A percentile compares a stretch with the other conserved stretches of the same genome.
Conservation (phyloP, 2,797 vertebrate species). For the Gallinago stenura region DNA sequence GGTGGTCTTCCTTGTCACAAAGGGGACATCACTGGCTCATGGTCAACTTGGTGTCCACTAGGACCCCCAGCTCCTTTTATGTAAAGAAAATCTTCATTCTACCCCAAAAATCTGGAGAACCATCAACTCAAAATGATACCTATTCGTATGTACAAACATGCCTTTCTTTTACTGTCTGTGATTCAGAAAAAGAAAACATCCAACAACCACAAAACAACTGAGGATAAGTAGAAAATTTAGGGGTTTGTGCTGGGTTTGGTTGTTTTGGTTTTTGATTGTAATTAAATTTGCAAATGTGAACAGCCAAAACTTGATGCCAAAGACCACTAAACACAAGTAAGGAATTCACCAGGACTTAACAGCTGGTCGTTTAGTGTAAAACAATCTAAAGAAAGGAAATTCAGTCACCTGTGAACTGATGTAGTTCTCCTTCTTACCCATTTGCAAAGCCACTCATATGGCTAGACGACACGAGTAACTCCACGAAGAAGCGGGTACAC, state of each 20-base stretch:
- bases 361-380: not conserved
- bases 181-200: not conserved
- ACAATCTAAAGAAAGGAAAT: not conserved
- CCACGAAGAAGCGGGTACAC: not conserved
- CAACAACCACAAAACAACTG: not conserved
- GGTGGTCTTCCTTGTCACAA: not conserved
- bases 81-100: not conserved
- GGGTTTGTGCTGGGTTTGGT: not conserved
- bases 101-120: not conserved
- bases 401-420: not conserved
- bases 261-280: not conserved
- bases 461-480: not conserved
- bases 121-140: not conserved
- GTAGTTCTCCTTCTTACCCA: not conserved
- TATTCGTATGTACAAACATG: conserved; percentile 2
- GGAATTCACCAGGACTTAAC: not conserved
- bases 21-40: not conserved
- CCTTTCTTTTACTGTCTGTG: not conserved
- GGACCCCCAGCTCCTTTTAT: not conserved
- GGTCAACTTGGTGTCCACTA: not conserved
- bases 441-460: not conserved
- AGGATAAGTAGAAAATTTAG: not conserved
- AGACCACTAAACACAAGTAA: not conserved
- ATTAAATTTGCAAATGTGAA: not conserved
- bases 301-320: not conserved